Percentiles rank a stretch among this genome's conserved stretches.
These are phyloP conservation scores for Drosophila pegasa DNA, from an alignment of 2,888 invertebrate species.

Conservation along the genomic window DNA sequence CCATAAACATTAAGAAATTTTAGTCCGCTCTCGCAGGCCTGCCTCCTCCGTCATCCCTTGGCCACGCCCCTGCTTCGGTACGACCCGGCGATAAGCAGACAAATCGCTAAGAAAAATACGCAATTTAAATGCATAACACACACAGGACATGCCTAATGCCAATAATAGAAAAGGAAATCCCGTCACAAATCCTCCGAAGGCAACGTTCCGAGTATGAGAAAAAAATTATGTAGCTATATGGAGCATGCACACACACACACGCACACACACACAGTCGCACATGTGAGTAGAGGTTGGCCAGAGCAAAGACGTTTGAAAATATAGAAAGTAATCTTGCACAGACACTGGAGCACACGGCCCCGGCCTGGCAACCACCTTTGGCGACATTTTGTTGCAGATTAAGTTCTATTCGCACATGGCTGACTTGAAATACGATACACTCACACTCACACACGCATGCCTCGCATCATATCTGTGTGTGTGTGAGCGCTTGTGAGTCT, in stretches of 20 bases:
- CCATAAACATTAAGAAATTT: constrained; percentile 80
- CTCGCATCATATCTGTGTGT: constrained; percentile 30
- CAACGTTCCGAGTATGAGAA: constrained; percentile 63
- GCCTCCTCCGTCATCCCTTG: background rate
- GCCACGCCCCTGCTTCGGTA: constrained; percentile 25
- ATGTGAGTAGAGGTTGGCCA: constrained; percentile 42
- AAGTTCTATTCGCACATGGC: constrained; percentile 84
- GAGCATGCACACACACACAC: constrained; percentile 33
- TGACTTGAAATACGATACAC: constrained; percentile 83
- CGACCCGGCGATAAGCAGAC: constrained; percentile 82
- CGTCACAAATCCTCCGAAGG: constrained; percentile 84
- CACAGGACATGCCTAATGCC: constrained; percentile 85
- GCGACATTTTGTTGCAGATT: constrained; percentile 84
- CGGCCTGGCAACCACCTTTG: constrained; percentile 76
- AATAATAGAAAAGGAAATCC: constrained; percentile 86
- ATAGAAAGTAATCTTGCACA: constrained; percentile 80
- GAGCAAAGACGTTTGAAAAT: constrained; percentile 72
- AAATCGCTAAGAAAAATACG: constrained; percentile 85
- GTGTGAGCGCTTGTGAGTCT: constrained; percentile 45
- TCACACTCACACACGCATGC: constrained; percentile 42
- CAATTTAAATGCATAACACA: constrained; percentile 86
- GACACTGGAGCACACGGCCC: constrained; percentile 49
- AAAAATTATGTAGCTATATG: constrained; percentile 73
- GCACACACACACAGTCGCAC: constrained; percentile 10
- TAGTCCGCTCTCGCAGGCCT: constrained; percentile 36